These are phyloP conservation scores for Macropus fuliginosus DNA, from an alignment of 2,797 vertebrate genomes.

Conservation along the genomic window DNA sequence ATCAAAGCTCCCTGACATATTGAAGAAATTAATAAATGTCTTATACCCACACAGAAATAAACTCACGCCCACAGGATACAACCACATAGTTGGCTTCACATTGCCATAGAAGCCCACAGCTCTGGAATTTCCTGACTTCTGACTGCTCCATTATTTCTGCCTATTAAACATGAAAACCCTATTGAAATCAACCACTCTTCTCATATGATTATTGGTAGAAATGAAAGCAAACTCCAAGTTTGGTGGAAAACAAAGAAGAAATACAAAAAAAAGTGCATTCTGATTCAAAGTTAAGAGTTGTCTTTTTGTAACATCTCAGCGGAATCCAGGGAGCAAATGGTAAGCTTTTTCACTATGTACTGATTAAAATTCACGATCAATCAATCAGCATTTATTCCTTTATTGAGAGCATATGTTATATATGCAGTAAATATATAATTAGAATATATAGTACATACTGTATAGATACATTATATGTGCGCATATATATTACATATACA, in stretches of 20 bases:
- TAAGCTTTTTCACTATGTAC: not conserved
- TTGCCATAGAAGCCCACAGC: conserved; percentile 20
- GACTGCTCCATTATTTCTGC: not conserved
- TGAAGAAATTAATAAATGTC: conserved; percentile 4
- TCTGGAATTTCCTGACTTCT: conserved; percentile 25
- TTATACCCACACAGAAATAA: conserved; percentile 6
- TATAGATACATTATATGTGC: not conserved
- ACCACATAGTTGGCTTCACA: not conserved
- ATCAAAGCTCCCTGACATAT: not conserved
- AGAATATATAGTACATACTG: not conserved
- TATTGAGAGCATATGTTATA: not conserved
- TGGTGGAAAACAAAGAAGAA: not conserved
- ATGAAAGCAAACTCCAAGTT: conserved; percentile 56
- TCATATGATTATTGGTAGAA: conserved; percentile 14
- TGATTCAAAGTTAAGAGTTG: not conserved
- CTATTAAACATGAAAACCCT: conserved; percentile 31
- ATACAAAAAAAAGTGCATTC: conserved; percentile 38
- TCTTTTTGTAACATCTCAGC: conserved; percentile 27
- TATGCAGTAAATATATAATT: not conserved
- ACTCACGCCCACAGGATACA: not conserved
- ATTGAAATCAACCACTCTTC: not conserved
- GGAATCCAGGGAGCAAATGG: not conserved
- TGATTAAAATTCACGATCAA: not conserved
- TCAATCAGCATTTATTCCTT: not conserved
- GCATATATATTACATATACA: not conserved